Conservation (phyloP, 2,113 vertebrate species). For the Agapornis roseicollis region DNA sequence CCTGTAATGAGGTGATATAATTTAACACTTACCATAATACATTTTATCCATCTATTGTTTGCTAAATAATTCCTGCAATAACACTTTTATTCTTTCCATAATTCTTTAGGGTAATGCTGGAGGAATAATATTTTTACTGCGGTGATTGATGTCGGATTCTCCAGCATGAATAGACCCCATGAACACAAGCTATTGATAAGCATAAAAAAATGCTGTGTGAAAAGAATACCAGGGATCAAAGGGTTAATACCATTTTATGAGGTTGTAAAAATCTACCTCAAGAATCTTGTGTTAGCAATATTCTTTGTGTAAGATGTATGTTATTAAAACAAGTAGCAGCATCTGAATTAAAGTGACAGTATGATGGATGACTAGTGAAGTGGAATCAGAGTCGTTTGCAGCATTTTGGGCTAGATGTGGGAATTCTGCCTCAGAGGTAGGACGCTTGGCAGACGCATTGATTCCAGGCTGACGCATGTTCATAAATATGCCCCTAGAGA, state of each 20-base stretch:
- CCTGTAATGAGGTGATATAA: conserved; percentile 77
- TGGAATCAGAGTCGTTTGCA: conserved; percentile 81
- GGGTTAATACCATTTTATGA: conserved; percentile 88
- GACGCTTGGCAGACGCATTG: conserved; percentile 83
- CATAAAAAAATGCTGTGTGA: conserved; percentile 54
- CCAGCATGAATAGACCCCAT: conserved; percentile 47
- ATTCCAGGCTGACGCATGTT: conserved; percentile 80
- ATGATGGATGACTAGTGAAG: conserved; percentile 89
- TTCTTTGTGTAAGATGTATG: conserved; percentile 90
- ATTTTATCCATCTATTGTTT: conserved; percentile 82
- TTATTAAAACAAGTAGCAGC: conserved; percentile 94
- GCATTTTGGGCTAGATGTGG: conserved; percentile 81
- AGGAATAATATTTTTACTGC: conserved; percentile 77
- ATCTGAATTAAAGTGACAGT: conserved; percentile 95
- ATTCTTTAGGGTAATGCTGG: conserved; percentile 76
- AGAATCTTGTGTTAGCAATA: conserved; percentile 85
- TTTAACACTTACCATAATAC: conserved; percentile 79
- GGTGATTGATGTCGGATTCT: conserved; percentile 74
- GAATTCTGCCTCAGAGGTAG: conserved; percentile 83
- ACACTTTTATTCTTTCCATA: conserved; percentile 82
- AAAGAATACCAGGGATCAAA: conserved; percentile 77
- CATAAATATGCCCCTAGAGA: conserved; percentile 90
- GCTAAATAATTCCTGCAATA: conserved; percentile 82
- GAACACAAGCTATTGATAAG: conserved; percentile 81
- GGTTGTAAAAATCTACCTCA: conserved; percentile 84